Conservation (phyloP, 2,113 vertebrate genomes). For the Perca fluviatilis region DNA sequence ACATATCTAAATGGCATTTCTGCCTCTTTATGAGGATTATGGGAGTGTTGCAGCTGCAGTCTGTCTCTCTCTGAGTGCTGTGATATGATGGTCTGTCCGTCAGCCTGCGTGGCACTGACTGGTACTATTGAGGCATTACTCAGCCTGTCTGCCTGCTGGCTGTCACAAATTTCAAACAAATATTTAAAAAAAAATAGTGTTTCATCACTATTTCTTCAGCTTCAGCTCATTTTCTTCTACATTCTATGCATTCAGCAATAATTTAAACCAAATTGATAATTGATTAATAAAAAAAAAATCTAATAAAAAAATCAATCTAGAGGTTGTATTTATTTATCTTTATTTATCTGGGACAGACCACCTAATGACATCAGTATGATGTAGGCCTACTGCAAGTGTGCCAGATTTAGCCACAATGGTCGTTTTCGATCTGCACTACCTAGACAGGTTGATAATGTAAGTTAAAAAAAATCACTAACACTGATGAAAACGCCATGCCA, state of each 20-base stretch:
- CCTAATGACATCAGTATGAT: background rate
- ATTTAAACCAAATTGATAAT: background rate
- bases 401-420: background rate
- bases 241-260: background rate
- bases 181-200: background rate
- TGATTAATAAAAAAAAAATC: background rate
- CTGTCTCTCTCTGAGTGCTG: conserved; percentile 10
- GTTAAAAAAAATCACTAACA: no score
- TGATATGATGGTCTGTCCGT: conserved; percentile 26
- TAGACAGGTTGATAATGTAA: background rate
- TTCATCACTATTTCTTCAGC: background rate
- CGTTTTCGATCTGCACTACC: background rate
- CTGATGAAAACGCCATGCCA: background rate
- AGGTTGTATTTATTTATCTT: background rate
- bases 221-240: background rate
- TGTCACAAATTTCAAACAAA: conserved; percentile 54
- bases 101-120: conserved; percentile 70
- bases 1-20: no score
- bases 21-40: background rate
- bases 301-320: background rate
- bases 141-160: conserved; percentile 40
- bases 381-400: background rate
- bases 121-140: conserved; percentile 76
- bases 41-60: conserved; percentile 14
- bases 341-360: background rate